phyloP scores from a whole-genome alignment of 2,113 vertebrate genomes.

The Erinaceus europaeus region DNA sequence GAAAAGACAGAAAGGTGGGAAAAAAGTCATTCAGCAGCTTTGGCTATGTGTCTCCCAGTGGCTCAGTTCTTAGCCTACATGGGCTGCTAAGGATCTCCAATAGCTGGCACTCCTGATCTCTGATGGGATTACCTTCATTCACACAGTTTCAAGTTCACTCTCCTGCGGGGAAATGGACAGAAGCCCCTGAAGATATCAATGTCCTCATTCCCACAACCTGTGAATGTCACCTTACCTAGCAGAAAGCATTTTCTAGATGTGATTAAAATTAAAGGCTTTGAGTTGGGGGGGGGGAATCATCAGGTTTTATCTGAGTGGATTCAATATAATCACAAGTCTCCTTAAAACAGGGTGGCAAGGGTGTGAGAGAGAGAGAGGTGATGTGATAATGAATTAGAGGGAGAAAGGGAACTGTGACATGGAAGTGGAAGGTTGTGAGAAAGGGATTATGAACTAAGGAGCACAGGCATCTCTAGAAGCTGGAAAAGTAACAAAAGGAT shows the following conservation, averaged over 20 bases:
- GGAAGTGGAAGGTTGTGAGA: neutral
- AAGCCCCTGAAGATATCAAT: neutral
- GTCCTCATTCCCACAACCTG: neutral
- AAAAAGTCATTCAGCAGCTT: accelerated
- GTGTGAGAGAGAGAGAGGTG: neutral
- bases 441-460: neutral
- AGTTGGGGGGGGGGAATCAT: no score
- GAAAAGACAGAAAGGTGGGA: neutral
- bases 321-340: neutral
- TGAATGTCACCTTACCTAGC: neutral
- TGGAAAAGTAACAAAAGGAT: neutral
- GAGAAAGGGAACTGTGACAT: no score
- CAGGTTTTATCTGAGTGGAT: neutral
- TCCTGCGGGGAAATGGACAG: neutral
- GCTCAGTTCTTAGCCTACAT: neutral
- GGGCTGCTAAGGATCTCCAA: accelerated
- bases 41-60: neutral
- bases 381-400: neutral
- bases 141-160: neutral
- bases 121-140: neutral
- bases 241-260: no score
- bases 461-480: neutral
- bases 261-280: neutral
- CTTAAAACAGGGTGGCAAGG: neutral
- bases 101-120: neutral